These are phyloP conservation scores for Pseudomyrmex cubaensis DNA, from an alignment of 1,140 invertebrate species.

Conservation along the genomic window DNA sequence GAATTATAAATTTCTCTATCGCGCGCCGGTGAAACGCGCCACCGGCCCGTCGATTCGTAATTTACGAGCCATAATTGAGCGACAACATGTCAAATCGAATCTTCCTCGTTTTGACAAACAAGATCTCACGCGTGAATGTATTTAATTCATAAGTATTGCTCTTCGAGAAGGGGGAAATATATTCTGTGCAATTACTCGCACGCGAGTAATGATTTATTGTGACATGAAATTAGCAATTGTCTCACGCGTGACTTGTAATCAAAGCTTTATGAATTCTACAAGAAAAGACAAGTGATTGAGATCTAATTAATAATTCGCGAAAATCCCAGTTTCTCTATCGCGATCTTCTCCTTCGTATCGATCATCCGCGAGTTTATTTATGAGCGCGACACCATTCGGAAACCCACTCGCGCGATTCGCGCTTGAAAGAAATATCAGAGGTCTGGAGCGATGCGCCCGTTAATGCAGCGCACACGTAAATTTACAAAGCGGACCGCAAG, in stretches of 20 bases:
- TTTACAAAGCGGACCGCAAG: slow-evolving; percentile 9
- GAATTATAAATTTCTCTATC: neutral
- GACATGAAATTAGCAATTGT: too few relatives aligned
- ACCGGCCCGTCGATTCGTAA: neutral
- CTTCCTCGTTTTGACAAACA: neutral
- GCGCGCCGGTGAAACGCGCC: slow-evolving; percentile 1
- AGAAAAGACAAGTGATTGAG: neutral
- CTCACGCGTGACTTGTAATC: too few relatives aligned
- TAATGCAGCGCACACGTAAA: slow-evolving; percentile 23
- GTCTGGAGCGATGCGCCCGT: neutral
- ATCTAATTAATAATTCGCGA: neutral
- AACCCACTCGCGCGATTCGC: neutral
- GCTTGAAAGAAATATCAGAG: slow-evolving; percentile 10
- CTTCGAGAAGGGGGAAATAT: neutral
- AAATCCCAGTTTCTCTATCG: neutral
- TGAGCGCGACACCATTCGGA: neutral
- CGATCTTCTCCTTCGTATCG: neutral
- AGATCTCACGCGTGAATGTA: neutral
- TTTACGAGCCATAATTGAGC: neutral
- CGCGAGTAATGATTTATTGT: too few relatives aligned
- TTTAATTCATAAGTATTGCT: neutral
- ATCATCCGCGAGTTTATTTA: neutral
- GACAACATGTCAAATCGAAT: neutral
- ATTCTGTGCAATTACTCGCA: too few relatives aligned
- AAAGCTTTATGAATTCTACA: neutral